Base-by-base conservation (phyloP, 2,797 vertebrate species). In the Tragelaphus oryx region DNA sequence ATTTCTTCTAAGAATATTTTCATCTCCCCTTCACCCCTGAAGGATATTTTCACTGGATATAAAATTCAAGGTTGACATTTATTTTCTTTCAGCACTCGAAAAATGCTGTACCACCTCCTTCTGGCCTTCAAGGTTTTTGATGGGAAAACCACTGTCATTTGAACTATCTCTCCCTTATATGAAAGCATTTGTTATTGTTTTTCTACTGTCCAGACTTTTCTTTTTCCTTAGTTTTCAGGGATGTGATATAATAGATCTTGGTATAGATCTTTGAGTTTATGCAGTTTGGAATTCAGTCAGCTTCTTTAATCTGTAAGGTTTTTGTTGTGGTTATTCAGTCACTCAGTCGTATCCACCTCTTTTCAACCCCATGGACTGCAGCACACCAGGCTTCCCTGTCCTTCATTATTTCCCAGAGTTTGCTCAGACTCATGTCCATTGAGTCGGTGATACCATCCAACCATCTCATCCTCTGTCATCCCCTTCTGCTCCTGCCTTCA, bases 61-160 rank as follows among this genome's bases (percentile, higher is more conserved):
- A 85, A 54, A 93, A 80, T 85, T 94, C 46, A 84, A 46, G 30
- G 24, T 96, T 82, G 44, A 89, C 30, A 55, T 10, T 65, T 87
- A 57, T 59, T 95, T 96, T 60, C 83, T 95, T 93, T 91, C 8
- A 84, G 37, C 12, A 62, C 48, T 17, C 91, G 10, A 75, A 93
- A 84, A 80, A 84, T 87, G 41, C 50, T 65, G 1, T 57, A 65
- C 41, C 41, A 85, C 28, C 41, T 93, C 37, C 85, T 96, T 93
- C 55, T 82, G 65, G 30, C 33, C 41, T 74, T 62, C 74, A 68
- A 89, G 52, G 12, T 59, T 80, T 93, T 79, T 96, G 16, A 88
- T 92, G 76, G 82, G 48, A 88, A 91, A 57, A 65, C 41, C 14
- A 83, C 30, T 89, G 30, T 95, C 71, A 93, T 96, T 93, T 87